Base-by-base conservation (phyloP, 2,797 vertebrate species). In the Gymnoscopelus braueri region DNA sequence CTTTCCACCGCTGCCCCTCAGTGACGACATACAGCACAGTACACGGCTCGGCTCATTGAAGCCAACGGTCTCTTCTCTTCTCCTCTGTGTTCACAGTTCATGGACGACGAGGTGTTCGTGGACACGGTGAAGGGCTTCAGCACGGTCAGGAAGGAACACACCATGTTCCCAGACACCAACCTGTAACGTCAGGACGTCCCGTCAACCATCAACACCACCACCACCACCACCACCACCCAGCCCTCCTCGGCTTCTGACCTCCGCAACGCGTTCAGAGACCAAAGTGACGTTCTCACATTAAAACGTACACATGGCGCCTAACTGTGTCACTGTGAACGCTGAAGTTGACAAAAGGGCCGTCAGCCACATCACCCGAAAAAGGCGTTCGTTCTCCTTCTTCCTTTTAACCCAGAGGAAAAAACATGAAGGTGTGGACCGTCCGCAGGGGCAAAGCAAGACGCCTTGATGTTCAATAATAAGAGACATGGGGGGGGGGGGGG, bases 101-200 rank as follows among this genome's bases (percentile, higher is more conserved):
- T 93, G 87, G 96, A 99, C 10, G 95, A 98, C 60, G 98, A 98
- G 32, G 96, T 97, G 72, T 95, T 99, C 60, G 93, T 97, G 3
- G 97, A 95, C 51, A 96, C 94, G 58, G 92, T 99, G 87, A 98
- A 99, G 92, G 96, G 97, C 63, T 99, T 99, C 93, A 99, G 96
- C 89, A 98, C 97, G 0, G 95, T 98, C 80, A 96, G 95, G 65
- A 98, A 99, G 87, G 96, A 98, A 70, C 97, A 97, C 84, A 99
- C 97, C 59, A 95, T 97, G 60, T 99, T 99, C 85, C 97, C 95
- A 0, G 97, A 99, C 83, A 99, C 98, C 67, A 96, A 98, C 71
- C 91, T 97, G 81, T 98, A 83, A 94, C 80, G 44, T 1, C 15
- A 14, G 1, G 66, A 66, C 60, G 74, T 67, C 67, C 68, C 0